phyloP scores from a whole-genome alignment of 2,888 invertebrate species.

The Phaedon cochleariae region DNA sequence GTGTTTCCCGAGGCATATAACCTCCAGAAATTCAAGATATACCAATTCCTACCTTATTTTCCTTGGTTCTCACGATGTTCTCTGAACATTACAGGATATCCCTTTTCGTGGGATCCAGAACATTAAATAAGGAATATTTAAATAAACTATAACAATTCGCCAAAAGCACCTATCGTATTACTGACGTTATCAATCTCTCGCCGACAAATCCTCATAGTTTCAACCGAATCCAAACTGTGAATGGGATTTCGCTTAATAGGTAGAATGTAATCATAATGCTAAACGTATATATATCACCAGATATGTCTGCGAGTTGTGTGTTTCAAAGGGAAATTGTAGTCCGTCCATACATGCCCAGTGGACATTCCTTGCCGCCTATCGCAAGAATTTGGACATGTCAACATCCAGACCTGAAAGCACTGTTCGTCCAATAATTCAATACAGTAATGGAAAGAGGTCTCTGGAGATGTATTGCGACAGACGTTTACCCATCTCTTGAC shows the following conservation, averaged over 20 bases:
- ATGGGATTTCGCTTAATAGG: not conserved
- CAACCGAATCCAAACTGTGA: not conserved
- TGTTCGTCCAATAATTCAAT: not conserved
- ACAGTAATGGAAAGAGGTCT: not conserved
- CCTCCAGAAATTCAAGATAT: too few species aligned
- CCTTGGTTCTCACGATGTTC: too few species aligned
- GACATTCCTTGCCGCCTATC: constrained; percentile 19
- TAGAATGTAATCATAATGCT: not conserved
- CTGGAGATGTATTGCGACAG: not conserved
- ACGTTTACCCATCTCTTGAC: not conserved
- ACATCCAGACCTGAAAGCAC: not conserved
- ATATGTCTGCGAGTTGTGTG: not conserved
- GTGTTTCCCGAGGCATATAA: too few species aligned
- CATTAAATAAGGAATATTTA: too few species aligned
- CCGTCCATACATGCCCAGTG: not conserved
- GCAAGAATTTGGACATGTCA: constrained; percentile 11
- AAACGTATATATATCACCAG: not conserved
- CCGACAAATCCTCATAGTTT: not conserved
- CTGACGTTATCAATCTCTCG: not conserved
- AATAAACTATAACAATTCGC: too few species aligned
- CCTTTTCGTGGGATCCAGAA: too few species aligned
- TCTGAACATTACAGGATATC: too few species aligned
- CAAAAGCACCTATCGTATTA: too few species aligned
- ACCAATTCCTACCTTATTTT: too few species aligned
- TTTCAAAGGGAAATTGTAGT: constrained; percentile 12